A percentile compares a stretch with the other conserved stretches of the same genome.
These are phyloP conservation scores for Poecilia velifera DNA, from an alignment of 2,797 vertebrate genomes.

Conservation along the genomic window DNA sequence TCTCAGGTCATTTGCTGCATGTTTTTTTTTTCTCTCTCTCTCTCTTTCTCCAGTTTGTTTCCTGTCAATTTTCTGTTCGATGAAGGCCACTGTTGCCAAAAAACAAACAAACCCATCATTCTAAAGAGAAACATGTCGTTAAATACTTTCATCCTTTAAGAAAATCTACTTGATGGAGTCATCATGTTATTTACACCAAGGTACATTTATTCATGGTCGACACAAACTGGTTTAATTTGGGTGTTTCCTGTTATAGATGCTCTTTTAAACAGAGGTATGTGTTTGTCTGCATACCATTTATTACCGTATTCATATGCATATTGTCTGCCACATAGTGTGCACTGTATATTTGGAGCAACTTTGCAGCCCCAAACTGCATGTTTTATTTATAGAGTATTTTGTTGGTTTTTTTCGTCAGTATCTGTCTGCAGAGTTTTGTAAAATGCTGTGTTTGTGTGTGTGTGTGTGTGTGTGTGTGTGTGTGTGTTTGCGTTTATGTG, in stretches of 20 bases:
- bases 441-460: conserved; percentile 9
- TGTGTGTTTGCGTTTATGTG: conserved; percentile 31
- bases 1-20: too few relatives aligned
- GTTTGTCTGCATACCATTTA: conserved; percentile 10
- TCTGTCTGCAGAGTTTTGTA: conserved; percentile 5
- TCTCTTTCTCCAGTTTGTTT: not conserved
- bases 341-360: not conserved
- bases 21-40: too few relatives aligned
- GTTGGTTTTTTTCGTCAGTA: not conserved
- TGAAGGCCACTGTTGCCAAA: not conserved
- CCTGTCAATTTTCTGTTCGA: not conserved
- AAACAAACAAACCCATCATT: too few relatives aligned
- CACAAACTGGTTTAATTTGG: conserved; percentile 62
- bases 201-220: not conserved
- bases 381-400: not conserved
- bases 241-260: conserved; percentile 45
- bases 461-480: conserved; percentile 4
- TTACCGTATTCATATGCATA: not conserved
- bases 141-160: not conserved
- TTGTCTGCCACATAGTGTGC: not conserved
- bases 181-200: not conserved
- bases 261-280: conserved; percentile 71
- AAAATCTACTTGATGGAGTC: not conserved
- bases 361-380: not conserved
- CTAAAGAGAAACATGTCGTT: not conserved